Evolutionary conservation across 2,113 vertebrate genomes (phyloP).

Genomic region (Capra hircus): DNA sequence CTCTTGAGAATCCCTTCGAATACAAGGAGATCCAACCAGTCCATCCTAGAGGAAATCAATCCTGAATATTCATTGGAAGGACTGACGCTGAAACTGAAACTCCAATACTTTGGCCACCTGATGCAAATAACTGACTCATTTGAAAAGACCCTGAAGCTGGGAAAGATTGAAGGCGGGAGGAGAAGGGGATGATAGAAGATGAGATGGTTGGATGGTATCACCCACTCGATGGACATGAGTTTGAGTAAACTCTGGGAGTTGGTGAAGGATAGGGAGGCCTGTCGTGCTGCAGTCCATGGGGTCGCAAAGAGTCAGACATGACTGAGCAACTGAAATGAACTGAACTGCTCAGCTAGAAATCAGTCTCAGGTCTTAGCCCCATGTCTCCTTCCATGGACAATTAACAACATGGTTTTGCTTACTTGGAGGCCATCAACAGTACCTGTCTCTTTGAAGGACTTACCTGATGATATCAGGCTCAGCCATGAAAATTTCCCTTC

Average conservation of each 20-base stretch:
- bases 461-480: neutral
- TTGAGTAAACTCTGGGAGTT: neutral
- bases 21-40: neutral
- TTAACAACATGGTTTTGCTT: neutral
- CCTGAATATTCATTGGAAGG: neutral
- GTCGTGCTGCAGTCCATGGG: neutral
- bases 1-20: neutral
- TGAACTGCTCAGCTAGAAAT: neutral
- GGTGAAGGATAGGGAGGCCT: neutral
- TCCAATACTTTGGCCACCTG: neutral
- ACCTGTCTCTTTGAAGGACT: neutral
- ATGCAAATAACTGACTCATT: neutral
- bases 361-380: neutral
- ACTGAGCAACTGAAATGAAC: neutral
- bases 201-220: neutral
- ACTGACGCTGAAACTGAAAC: neutral
- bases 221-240: neutral
- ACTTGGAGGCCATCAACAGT: neutral
- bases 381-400: neutral
- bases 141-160: neutral
- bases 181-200: neutral
- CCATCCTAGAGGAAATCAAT: neutral
- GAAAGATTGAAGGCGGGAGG: neutral
- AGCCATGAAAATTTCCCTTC: neutral
- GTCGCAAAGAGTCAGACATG: neutral